Evolutionary conservation across 2,888 invertebrate genomes (phyloP), one percentile per base, ranked within the genome.

Genomic region (Augiades crinisus): DNA sequence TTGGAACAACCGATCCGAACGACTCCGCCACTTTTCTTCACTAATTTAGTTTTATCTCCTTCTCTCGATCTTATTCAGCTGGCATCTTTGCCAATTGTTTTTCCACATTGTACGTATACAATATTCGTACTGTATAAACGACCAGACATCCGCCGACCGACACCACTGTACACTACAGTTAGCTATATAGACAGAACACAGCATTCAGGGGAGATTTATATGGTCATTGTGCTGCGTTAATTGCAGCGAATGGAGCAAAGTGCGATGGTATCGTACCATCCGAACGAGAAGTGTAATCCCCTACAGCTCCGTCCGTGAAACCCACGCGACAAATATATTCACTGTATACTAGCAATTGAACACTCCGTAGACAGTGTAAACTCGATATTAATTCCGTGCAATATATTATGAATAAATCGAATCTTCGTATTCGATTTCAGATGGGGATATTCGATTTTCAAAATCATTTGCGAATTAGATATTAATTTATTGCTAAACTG

Each of bases 141-240:
- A 47, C 27, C 47, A 37, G 21, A 19, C 30, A 21, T 17, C 13
- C 21, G 27, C 24, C 36, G 36, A 16, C 36, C 47, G 27, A 54
- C 22, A 49, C 27, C 38, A 37, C 49, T 62, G 52, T 58, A 57
- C 44, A 54, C 55, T 53, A 55, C 57, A 66, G 67, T 72, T 65
- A 68, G 69, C 68, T 74, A 75, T 75, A 72, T 73, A 79, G 78
- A n/a, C n/a, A 70, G 72, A 79, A 72, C 75, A 67, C 71, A 75
- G 74, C 72, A 78, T 81, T 83, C 78, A 73, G 72, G 63, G 70
- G 74, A 84, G 84, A 88, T 89, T 86, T 87, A 88, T 87, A 76
- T 79, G 85, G 79, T 79, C 82, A 85, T 85, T 86, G 82, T 82
- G 78, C 76, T 78, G 76, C 80, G 83, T 85, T 88, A 87, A 88